Percentiles rank a stretch among this genome's conserved stretches.
Conservation (phyloP, 2,797 vertebrate species). For the Meriones psammophilus region DNA sequence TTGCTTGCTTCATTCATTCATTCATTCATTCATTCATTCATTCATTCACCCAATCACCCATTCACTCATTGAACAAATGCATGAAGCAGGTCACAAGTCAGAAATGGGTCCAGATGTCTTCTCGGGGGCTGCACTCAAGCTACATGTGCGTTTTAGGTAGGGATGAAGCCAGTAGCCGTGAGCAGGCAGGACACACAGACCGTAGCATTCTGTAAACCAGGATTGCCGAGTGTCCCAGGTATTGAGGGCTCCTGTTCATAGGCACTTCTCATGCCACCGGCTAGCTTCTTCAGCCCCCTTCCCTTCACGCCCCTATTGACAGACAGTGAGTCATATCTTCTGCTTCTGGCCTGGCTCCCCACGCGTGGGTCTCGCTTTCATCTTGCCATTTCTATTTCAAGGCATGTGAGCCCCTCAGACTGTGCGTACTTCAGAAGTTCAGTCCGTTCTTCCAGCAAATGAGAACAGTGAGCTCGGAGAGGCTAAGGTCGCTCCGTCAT, state of each 20-base stretch:
- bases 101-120: not conserved
- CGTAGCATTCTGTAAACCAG: not conserved
- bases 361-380: not conserved
- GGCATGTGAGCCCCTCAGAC: not conserved
- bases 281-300: not conserved
- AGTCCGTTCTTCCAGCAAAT: not conserved
- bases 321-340: fast-evolving
- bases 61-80: not conserved
- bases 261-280: not conserved
- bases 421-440: not conserved
- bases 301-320: not conserved
- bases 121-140: not conserved
- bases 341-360: not conserved
- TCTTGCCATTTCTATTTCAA: not conserved
- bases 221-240: not conserved
- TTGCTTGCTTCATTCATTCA: not conserved
- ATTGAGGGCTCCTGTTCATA: not conserved
- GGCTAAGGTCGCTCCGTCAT: not conserved
- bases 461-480: not conserved
- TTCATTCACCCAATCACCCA: not conserved
- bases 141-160: not conserved
- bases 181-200: not conserved
- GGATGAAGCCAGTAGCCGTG: not conserved
- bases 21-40: not conserved
- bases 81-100: not conserved